Base-by-base conservation (phyloP, 2,797 vertebrate genomes). In the Arremon aurantiirostris region DNA sequence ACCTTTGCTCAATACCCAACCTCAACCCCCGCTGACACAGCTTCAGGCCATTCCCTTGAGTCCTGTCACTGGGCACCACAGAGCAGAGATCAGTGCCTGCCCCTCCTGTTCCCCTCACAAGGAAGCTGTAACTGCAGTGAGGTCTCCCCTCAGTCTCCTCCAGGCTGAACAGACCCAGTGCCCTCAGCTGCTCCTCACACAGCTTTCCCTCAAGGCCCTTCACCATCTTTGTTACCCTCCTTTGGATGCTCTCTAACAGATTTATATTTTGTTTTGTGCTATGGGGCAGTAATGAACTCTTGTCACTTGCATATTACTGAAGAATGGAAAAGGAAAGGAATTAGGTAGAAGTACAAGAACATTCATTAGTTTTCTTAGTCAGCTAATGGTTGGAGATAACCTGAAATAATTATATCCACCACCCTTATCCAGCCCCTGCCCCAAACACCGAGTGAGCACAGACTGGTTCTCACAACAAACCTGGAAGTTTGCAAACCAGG, bases 1-100 rank as follows among this genome's bases (percentile, higher is more conserved):
- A 7, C 1, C 9, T 41, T 32, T 64, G 34, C 19, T 15, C 27
- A 7, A 20, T 34, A 57, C 1, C 10, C 46, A 71, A 1, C 26
- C 17, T 70, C 14, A 49, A 21, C 11, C 28, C 11, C 3, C 11
- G 6, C 28, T 50, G 50, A 22, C 37, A 57, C 37, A 46, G 0
- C 12, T 16, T 37, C 44, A 39, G 39, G 4, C n/a, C 14, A 26
- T 37, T 82, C 5, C 8, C 8, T 44, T 0, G 0, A 3, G 7
- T 83, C 17, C 21, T 39, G 28, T 82, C 50, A 34, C 20, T 44
- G 35, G 35, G 4, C 41, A 41, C 41, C 41, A 4, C 41, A 41
- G 41, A 41, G 41, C 41, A 41, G 41, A 41, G 41, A 41, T 41
- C 41, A 41, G 41, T 18, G 41, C 17, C 41, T 42, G 41, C 41